These are phyloP conservation scores for Phycodurus eques DNA, from an alignment of 2,113 vertebrate species.

Conservation along the genomic window DNA sequence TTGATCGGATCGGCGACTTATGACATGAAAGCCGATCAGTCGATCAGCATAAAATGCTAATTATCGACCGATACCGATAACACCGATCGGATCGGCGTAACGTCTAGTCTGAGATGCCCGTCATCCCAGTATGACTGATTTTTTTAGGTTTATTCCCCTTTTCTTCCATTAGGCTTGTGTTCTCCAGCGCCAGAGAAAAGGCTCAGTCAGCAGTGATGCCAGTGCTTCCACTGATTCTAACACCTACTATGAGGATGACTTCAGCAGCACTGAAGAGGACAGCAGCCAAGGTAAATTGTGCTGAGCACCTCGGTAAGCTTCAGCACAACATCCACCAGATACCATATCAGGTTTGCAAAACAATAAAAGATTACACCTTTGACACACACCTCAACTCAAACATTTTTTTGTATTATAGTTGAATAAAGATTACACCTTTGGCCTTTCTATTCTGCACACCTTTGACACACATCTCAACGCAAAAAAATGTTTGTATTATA, in stretches of 20 bases:
- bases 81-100: no score
- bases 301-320: conserved; percentile 1
- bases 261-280: conserved; percentile 98
- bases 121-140: neutral
- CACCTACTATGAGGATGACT: conserved; percentile 98
- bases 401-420: neutral
- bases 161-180: conserved; percentile 84
- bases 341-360: conserved; percentile 13
- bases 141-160: neutral
- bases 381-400: neutral
- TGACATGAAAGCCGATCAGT: no score
- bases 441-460: no score
- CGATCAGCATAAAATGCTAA: no score
- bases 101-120: neutral
- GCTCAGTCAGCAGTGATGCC: conserved; percentile 95
- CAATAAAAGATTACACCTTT: neutral
- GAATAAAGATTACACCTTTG: no score
- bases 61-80: no score
- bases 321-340: neutral
- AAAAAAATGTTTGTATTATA: neutral
- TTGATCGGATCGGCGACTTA: no score
- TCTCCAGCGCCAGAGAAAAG: conserved; percentile 94
- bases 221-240: conserved; percentile 98
- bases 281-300: conserved; percentile 90
- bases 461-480: neutral